Conservation (phyloP, 1,140 invertebrate genomes). For the Caligus rogercresseyi region DNA sequence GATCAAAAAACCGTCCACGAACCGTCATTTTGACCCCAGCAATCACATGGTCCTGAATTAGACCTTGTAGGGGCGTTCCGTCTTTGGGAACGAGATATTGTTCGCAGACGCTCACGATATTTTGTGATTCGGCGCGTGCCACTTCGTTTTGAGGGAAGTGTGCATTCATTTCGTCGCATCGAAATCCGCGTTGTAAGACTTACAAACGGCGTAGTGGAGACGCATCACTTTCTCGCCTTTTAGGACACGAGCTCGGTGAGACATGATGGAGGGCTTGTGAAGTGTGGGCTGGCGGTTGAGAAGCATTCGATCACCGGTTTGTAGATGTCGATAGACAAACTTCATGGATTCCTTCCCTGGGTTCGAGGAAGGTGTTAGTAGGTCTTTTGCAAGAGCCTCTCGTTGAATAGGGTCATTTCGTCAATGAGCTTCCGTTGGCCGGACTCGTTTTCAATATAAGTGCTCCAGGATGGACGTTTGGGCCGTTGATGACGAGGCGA, state of each 20-base stretch:
- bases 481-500: conserved; percentile 43
- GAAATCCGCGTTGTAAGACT: conserved; percentile 98
- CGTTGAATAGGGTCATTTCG: conserved; percentile 32
- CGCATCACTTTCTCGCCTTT: conserved; percentile 83
- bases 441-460: conserved; percentile 62
- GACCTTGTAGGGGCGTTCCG: conserved; percentile 84
- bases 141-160: conserved; percentile 92
- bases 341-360: conserved; percentile 26
- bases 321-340: conserved; percentile 71
- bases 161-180: conserved; percentile 98
- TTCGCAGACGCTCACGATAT: conserved; percentile 40
- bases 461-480: conserved; percentile 34
- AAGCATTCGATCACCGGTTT: conserved; percentile 81
- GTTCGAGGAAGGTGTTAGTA: conserved; percentile 44
- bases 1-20: conserved; percentile 66
- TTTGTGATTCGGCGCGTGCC: conserved; percentile 45
- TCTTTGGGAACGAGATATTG: conserved; percentile 97
- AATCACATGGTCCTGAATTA: conserved; percentile 98
- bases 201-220: conserved; percentile 96
- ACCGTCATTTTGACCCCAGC: conserved; percentile 73
- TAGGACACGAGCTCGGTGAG: conserved; percentile 70
- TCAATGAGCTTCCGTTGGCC: conserved; percentile 40
- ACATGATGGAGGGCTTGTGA: conserved; percentile 95
- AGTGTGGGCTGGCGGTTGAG: conserved; percentile 94
- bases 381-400: conserved; percentile 50